These are phyloP conservation scores for Plemyria rubiginata DNA, from an alignment of 2,888 invertebrate genomes.

Conservation along the genomic window DNA sequence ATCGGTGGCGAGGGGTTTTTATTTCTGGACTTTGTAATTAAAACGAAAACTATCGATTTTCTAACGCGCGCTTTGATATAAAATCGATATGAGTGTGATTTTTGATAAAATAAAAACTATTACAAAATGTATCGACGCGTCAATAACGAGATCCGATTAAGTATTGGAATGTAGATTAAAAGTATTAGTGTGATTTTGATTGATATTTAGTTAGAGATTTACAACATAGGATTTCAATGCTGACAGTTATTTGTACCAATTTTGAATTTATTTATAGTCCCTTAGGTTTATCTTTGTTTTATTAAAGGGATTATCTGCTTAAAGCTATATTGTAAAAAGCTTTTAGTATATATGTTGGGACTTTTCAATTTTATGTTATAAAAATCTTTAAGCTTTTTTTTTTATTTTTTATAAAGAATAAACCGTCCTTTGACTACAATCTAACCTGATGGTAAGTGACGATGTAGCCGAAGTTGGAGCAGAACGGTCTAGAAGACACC, in stretches of 20 bases:
- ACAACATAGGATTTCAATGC: constrained; percentile 24
- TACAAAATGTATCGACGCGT: constrained; percentile 11
- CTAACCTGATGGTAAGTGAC: too few species aligned
- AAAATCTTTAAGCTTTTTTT: not conserved
- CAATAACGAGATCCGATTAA: constrained; percentile 25
- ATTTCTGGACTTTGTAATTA: constrained; percentile 13
- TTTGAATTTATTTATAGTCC: constrained; percentile 24
- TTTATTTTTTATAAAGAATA: too few species aligned
- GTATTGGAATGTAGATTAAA: constrained; percentile 24
- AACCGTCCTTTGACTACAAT: too few species aligned
- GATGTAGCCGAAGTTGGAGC: too few species aligned
- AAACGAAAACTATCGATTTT: constrained; percentile 16
- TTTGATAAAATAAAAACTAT: constrained; percentile 15
- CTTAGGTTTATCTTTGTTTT: constrained; percentile 2
- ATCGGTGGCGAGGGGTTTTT: constrained; percentile 1
- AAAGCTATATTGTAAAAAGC: not conserved
- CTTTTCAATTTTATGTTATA: not conserved
- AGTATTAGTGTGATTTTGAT: constrained; percentile 23
- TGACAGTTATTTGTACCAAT: constrained; percentile 33
- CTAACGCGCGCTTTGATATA: not conserved
- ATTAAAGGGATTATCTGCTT: not conserved
- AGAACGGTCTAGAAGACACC: too few species aligned
- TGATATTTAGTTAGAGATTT: constrained; percentile 35
- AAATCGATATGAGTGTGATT: constrained; percentile 8
- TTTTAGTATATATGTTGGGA: not conserved